Evolutionary conservation across 2,888 invertebrate species (phyloP), one percentile per base, ranked within the genome.

Genomic region (Heteromurus nitidus): DNA sequence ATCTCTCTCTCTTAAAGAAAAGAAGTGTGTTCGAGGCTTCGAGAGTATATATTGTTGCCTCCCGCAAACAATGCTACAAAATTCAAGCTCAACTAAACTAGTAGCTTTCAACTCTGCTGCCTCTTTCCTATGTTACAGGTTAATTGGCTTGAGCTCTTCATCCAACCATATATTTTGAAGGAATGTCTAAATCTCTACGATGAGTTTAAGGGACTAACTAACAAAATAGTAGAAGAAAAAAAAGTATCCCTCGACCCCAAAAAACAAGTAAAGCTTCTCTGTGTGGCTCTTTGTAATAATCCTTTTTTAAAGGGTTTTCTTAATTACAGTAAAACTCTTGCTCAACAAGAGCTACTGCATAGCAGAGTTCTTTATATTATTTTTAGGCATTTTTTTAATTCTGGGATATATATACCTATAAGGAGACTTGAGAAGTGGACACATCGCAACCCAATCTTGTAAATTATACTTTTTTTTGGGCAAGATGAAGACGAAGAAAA

Each of bases 41-140:
- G 22, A 20, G 18, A 2, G 18, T 13, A 18, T 18, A 2, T n/a
- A n/a, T n/a, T n/a, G n/a, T n/a, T n/a, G n/a, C n/a, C n/a, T n/a
- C n/a, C n/a, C n/a, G n/a, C n/a, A 20, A n/a, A n/a, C 13, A n/a
- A 50, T 50, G 18, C 18, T 50, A 50, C 22, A 50, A 36, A n/a
- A 47, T 47, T 11, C 7, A 3, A 47, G 3, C 9, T 50, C 50
- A n/a, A 18, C 20, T 20, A 18, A 18, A 11, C n/a, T 50, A 20
- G 20, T 50, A 20, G 50, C 20, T 74, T 75, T 75, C 74, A 64
- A 81, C 68, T 81, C 75, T 81, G 69, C 74, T 80, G 80, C 50
- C 31, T 80, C 64, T 58, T 68, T 18, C 75, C 81, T 81, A 81
- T 81, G 81, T 81, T 81, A 81, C 81, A 81, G 81, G 81, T 75